Percentiles rank a stretch among this genome's conserved stretches.
Conservation (phyloP, 2,113 vertebrate species). For the Taurulus bubalis region DNA sequence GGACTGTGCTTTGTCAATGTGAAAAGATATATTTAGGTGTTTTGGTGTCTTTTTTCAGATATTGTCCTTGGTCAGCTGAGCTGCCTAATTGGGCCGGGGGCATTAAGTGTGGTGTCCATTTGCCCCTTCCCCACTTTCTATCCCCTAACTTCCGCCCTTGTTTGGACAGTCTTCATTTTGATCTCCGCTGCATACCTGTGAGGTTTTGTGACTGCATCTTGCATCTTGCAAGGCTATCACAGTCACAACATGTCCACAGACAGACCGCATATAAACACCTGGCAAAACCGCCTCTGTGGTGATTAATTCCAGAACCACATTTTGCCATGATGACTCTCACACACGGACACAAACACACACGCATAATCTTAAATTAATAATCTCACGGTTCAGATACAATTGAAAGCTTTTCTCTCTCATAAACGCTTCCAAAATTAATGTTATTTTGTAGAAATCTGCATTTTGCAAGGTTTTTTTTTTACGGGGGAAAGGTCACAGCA, state of each 20-base stretch:
- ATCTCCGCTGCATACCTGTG: neutral
- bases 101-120: neutral
- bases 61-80: neutral
- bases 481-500: conserved; percentile 16
- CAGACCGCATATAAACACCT: no score
- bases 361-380: neutral
- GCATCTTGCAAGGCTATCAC: neutral
- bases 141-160: no score
- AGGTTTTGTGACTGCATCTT: neutral
- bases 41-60: neutral
- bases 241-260: no score
- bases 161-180: neutral
- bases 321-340: neutral
- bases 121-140: neutral
- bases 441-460: neutral
- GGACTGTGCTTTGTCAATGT: neutral
- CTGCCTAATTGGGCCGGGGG: no score
- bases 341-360: neutral
- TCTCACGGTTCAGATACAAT: neutral
- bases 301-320: neutral
- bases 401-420: neutral
- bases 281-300: no score
- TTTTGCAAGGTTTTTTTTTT: neutral
- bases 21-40: neutral
- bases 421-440: neutral